Evolutionary conservation across 2,797 vertebrate genomes (phyloP).

Genomic region (Poeciliopsis infans): DNA sequence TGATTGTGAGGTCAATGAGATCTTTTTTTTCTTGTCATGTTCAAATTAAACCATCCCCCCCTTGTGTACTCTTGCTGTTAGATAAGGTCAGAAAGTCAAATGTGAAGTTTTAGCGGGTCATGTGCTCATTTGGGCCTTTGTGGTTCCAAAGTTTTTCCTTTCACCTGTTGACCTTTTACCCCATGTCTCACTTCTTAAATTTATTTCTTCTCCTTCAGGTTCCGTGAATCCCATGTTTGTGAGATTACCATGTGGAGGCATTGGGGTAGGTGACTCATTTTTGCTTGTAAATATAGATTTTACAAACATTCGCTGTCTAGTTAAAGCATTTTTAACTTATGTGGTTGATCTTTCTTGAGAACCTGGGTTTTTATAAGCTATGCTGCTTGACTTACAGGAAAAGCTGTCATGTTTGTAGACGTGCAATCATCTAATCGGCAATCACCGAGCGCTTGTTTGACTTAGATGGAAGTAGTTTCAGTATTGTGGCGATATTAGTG

Average conservation of each 20-base stretch:
- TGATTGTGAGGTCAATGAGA: conserved; percentile 39
- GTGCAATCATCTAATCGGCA: conserved; percentile 58
- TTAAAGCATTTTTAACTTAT: conserved; percentile 35
- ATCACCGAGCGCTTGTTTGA: conserved; percentile 18
- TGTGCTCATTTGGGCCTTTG: conserved; percentile 3
- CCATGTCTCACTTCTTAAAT: conserved; percentile 5
- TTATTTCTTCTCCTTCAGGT: conserved; percentile 75
- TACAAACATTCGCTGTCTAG: conserved; percentile 39
- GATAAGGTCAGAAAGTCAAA: conserved; percentile 68
- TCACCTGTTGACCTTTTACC: conserved; percentile 33
- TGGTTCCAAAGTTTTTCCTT: conserved; percentile 21
- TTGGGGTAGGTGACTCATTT: conserved; percentile 89
- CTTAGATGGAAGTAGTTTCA: conserved; percentile 42
- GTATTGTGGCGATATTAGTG: conserved; percentile 44
- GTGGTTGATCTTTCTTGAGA: conserved; percentile 31
- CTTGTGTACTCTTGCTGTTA: conserved; percentile 39
- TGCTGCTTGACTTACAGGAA: conserved; percentile 52
- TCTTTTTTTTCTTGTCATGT: conserved; percentile 31
- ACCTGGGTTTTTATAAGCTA: conserved; percentile 38
- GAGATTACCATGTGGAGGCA: conserved; percentile 93
- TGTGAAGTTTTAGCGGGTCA: conserved; percentile 44
- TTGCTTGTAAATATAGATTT: conserved; percentile 22
- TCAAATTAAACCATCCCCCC: conserved; percentile 47
- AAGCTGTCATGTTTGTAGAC: conserved; percentile 40
- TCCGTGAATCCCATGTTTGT: conserved; percentile 93